phyloP scores from a whole-genome alignment of 2,888 invertebrate genomes.

The Melinopterus prodromus region DNA sequence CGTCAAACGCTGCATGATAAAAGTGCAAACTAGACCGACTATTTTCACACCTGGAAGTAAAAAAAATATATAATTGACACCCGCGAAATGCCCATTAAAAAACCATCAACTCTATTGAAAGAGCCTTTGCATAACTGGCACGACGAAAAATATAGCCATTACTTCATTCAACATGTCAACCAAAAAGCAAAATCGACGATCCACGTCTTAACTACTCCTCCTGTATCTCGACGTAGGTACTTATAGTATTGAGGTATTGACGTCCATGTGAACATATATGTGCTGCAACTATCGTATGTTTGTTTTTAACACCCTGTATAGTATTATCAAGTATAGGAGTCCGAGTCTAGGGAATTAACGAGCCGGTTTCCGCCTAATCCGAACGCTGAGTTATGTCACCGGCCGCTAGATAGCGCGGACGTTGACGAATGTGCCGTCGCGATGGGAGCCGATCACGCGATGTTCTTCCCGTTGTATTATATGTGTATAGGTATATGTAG shows the following conservation, averaged over 20 bases:
- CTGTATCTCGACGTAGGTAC: too few relatives aligned
- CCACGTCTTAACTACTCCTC: too few relatives aligned
- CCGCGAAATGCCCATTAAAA: neutral
- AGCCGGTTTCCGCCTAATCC: conserved; percentile 14
- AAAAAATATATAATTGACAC: neutral
- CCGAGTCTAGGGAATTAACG: conserved; percentile 20
- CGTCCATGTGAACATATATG: too few relatives aligned
- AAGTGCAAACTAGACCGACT: too few relatives aligned
- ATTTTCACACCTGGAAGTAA: too few relatives aligned
- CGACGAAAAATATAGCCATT: too few relatives aligned
- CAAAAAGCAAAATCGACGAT: too few relatives aligned
- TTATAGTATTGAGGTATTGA: too few relatives aligned
- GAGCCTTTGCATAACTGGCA: too few relatives aligned
- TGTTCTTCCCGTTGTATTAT: conserved; percentile 15
- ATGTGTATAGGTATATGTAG: conserved; percentile 5
- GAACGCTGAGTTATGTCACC: conserved; percentile 32
- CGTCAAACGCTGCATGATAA: too few relatives aligned
- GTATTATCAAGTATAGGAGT: conserved; percentile 18
- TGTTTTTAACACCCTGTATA: neutral
- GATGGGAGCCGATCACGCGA: conserved; percentile 17
- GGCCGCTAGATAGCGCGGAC: conserved; percentile 21
- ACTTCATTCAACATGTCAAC: too few relatives aligned
- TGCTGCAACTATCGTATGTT: neutral
- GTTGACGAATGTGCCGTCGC: conserved; percentile 14
- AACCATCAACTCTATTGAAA: neutral